phyloP scores from a whole-genome alignment of 2,113 vertebrate genomes.

The Chloebia gouldiae region DNA sequence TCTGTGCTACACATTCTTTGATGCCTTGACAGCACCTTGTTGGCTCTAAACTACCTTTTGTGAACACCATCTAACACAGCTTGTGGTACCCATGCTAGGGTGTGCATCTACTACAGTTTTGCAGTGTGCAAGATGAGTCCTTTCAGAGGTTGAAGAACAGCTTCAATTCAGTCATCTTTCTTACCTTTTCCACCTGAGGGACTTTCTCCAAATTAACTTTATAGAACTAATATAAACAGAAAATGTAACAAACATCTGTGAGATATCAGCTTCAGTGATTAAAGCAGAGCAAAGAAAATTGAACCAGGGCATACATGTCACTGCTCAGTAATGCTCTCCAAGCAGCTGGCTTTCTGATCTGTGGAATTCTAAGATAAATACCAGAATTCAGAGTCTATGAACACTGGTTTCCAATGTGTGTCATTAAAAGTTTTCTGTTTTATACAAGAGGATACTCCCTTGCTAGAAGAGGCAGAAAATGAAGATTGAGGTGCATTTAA shows the following conservation, averaged over 20 bases:
- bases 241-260: not conserved
- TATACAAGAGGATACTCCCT: not conserved
- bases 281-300: not conserved
- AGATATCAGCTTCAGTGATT: not conserved
- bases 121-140: not conserved
- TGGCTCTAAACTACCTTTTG: not conserved
- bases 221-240: not conserved
- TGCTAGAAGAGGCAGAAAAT: not conserved
- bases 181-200: not conserved
- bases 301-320: not conserved
- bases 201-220: not conserved
- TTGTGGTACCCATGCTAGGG: not conserved
- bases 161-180: not conserved
- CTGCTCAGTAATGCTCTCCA: not conserved
- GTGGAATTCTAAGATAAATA: not conserved
- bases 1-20: accelerated
- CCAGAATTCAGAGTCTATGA: not conserved
- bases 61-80: not conserved
- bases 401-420: not conserved
- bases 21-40: not conserved
- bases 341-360: not conserved
- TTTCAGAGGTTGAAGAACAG: not conserved
- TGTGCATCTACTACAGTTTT: not conserved
- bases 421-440: not conserved
- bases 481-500: not conserved